Evolutionary conservation across 2,888 invertebrate genomes (phyloP), one percentile per base, ranked within the genome.

Genomic region (Thera britannica): DNA sequence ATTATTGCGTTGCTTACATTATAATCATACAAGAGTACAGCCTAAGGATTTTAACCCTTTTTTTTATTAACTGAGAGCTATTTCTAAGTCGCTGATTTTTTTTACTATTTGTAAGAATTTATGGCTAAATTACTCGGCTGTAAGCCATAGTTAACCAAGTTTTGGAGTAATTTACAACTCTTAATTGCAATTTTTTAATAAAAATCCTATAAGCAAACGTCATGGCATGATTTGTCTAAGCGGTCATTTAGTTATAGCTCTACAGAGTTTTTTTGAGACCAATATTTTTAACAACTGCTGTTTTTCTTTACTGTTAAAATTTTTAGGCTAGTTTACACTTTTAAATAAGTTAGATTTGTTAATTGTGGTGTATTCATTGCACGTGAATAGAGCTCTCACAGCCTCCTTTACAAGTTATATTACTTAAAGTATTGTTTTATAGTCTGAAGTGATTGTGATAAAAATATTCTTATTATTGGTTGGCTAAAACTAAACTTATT

Each of bases 231-330:
- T 87, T 87, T 77, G 86, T 78, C 81, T 81, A 75, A 78, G 76
- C 81, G 86, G 93, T 93, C 93, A 93, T 93, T 93, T 93, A 92
- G 93, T 88, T 84, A 92, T 93, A 93, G 93, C 93, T 93, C 93
- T 90, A 79, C 93, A 93, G 93, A 88, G 66, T 86, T 90, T 90
- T 63, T 89, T 90, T 81, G 90, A 87, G 92, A 92, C 93, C 92
- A 93, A 92, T 93, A 88, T 89, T 89, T 75, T 92, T 88, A 89
- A 87, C 79, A 83, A 84, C 85, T 90, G 83, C 85, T 86, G 87
- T 90, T 89, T 86, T 82, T 81, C 86, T 90, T 90, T 89, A 91
- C 91, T 92, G 93, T 93, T 93, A 93, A 93, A 93, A 93, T 91
- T 89, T 93, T 93, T 93, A 93, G 93, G 93, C 92, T 93, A 93